Evolutionary conservation across 1,140 invertebrate species (phyloP).

Genomic region (Diabrotica virgifera): DNA sequence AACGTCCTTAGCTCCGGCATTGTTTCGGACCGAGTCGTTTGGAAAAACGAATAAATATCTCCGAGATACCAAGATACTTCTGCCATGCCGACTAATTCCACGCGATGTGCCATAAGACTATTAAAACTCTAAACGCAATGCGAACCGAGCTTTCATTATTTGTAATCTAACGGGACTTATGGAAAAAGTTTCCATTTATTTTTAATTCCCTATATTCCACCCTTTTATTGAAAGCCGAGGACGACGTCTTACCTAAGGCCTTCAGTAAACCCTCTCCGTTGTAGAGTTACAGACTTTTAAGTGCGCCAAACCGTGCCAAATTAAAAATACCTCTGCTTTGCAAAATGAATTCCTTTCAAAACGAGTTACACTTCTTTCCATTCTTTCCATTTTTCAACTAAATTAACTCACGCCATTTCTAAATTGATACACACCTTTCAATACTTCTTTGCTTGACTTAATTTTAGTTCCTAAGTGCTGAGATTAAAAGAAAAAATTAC

Average conservation of each 20-base stretch:
- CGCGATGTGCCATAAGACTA: slow-evolving; percentile 45
- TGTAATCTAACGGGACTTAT: slow-evolving; percentile 46
- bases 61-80: slow-evolving; percentile 37
- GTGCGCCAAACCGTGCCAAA: slow-evolving; percentile 11
- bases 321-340: slow-evolving; percentile 13
- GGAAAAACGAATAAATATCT: slow-evolving; percentile 50
- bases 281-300: slow-evolving; percentile 17
- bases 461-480: no score
- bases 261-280: slow-evolving; percentile 32
- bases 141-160: slow-evolving; percentile 44
- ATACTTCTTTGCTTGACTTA: no score
- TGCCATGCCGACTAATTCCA: slow-evolving; percentile 43
- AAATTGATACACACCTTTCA: no score
- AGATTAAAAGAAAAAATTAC: no score
- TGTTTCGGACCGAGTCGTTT: slow-evolving; percentile 49
- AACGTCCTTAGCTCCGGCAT: slow-evolving; percentile 42
- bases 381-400: no score
- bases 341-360: no score
- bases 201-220: slow-evolving; percentile 47
- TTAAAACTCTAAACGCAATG: slow-evolving; percentile 48
- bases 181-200: slow-evolving; percentile 48
- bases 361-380: no score
- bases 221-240: slow-evolving; percentile 45
- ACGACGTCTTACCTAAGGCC: slow-evolving; percentile 38
- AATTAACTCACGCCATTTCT: no score